Conservation (phyloP, 1,140 invertebrate genomes). For the Nomia melanderi region DNA sequence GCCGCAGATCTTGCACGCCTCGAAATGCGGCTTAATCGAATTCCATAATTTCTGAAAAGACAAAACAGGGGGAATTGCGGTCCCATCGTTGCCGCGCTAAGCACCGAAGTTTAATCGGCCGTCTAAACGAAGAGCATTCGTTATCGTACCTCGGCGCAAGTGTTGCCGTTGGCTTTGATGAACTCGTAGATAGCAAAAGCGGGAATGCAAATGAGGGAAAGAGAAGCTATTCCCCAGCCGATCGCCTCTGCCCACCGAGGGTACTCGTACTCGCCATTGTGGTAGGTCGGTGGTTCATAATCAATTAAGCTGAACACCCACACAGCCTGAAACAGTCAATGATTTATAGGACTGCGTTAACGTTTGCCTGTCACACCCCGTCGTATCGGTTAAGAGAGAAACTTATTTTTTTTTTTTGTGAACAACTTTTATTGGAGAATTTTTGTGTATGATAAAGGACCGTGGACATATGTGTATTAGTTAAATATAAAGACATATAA, state of each 20-base stretch:
- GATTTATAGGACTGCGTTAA: conserved; percentile 34
- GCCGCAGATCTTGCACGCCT: conserved; percentile 83
- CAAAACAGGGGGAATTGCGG: conserved; percentile 4
- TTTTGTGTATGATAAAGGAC: no score
- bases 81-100: not conserved
- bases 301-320: conserved; percentile 94
- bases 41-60: conserved; percentile 82
- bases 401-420: no score
- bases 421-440: no score
- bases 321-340: conserved; percentile 83
- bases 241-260: conserved; percentile 92
- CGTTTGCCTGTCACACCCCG: not conserved
- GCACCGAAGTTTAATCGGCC: not conserved
- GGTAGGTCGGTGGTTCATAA: conserved; percentile 91
- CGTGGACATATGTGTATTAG: no score
- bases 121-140: not conserved
- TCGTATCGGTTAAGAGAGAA: not conserved
- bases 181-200: conserved; percentile 89
- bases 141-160: conserved; percentile 85
- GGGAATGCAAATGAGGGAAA: conserved; percentile 93
- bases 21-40: conserved; percentile 82
- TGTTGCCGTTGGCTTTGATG: conserved; percentile 86
- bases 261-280: conserved; percentile 89
- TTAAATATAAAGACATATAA: no score
- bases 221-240: conserved; percentile 92